phyloP scores from a whole-genome alignment of 2,113 vertebrate species.

The Ptychochromis oligacanthus region DNA sequence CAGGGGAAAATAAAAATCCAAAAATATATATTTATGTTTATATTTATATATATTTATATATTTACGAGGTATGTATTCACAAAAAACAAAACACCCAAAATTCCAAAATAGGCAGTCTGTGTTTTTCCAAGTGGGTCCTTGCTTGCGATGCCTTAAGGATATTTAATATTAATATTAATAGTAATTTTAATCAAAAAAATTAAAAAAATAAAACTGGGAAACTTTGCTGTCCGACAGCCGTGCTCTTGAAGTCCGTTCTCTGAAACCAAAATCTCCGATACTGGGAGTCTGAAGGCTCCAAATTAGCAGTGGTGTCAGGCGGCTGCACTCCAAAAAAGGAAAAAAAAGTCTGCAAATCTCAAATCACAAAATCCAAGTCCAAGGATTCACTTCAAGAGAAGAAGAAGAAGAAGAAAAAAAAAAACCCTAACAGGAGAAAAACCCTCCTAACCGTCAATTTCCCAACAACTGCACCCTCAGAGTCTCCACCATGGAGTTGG shows the following conservation, averaged over 20 bases:
- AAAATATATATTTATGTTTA: constrained; percentile 83
- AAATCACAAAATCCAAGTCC: constrained; percentile 59
- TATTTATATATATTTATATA: constrained; percentile 81
- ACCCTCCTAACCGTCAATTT: constrained; percentile 20
- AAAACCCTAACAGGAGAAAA: background rate
- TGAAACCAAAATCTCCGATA: constrained; percentile 45
- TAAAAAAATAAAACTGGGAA: constrained; percentile 68
- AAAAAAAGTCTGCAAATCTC: constrained; percentile 16
- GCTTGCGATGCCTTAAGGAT: constrained; percentile 60
- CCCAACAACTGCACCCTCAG: constrained; percentile 9
- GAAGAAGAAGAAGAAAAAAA: constrained; percentile 1
- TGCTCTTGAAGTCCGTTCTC: constrained; percentile 43
- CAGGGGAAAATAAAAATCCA: constrained; percentile 74
- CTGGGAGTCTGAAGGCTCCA: constrained; percentile 62
- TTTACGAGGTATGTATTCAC: constrained; percentile 85
- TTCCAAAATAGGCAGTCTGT: constrained; percentile 74
- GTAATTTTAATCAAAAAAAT: constrained; percentile 66
- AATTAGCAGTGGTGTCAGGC: constrained; percentile 31
- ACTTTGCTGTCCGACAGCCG: constrained; percentile 55
- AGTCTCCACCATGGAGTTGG: background rate
- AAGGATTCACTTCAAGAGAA: constrained; percentile 36
- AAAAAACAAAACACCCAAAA: constrained; percentile 68
- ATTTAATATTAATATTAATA: constrained; percentile 70
- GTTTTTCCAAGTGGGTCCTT: constrained; percentile 64
- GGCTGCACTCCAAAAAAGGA: constrained; percentile 46